Percentiles rank a stretch among this genome's conserved stretches.
phyloP scores from a whole-genome alignment of 1,140 invertebrate genomes.

The Platorchestia sp. region DNA sequence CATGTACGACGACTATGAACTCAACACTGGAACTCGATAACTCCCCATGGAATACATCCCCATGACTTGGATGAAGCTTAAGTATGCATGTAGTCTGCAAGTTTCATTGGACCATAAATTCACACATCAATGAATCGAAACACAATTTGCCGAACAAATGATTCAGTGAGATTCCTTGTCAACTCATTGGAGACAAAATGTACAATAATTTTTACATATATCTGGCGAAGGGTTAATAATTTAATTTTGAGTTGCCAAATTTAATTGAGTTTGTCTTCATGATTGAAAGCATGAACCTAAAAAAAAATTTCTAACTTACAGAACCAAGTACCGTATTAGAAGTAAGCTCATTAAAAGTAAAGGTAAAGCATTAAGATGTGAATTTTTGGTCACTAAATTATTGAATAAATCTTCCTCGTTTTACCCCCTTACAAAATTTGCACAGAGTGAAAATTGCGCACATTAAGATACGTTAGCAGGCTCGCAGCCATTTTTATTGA shows the following conservation, averaged over 20 bases:
- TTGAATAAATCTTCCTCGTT: background rate
- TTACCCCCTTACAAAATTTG: background rate
- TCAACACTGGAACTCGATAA: background rate
- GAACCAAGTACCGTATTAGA: background rate
- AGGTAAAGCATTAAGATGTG: background rate
- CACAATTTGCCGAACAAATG: background rate
- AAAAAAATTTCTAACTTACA: background rate
- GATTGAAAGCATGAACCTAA: background rate
- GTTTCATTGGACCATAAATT: background rate
- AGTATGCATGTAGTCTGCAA: background rate
- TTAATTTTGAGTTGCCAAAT: background rate
- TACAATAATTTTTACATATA: background rate
- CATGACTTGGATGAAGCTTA: background rate
- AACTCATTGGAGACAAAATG: background rate
- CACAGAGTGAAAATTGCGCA: background rate
- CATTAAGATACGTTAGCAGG: background rate
- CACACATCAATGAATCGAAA: background rate
- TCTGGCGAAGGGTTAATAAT: background rate
- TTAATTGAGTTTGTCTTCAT: background rate
- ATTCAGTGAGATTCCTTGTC: background rate
- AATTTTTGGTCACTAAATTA: background rate
- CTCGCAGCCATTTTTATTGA: background rate
- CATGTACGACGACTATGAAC: background rate
- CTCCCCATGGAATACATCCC: background rate
- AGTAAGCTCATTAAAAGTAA: background rate